phyloP scores from a whole-genome alignment of 1,140 invertebrate genomes.

The Heliconius congener region DNA sequence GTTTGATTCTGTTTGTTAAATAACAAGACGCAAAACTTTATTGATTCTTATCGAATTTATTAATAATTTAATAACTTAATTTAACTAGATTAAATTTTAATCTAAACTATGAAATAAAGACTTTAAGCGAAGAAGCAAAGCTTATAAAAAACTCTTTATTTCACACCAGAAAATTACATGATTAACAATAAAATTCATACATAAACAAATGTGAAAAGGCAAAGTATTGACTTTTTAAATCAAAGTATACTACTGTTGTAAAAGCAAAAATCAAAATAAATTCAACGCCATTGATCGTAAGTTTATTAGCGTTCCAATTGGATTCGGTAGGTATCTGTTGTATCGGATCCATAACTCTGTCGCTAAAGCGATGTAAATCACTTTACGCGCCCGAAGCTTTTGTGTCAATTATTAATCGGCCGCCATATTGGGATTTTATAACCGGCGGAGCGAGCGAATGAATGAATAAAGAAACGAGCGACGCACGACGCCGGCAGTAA shows the following conservation, averaged over 20 bases:
- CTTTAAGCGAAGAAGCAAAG: background rate
- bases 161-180: no score
- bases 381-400: constrained; percentile 24
- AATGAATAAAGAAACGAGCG: constrained; percentile 36
- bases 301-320: constrained; percentile 26
- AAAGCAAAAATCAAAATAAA: background rate
- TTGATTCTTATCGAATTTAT: no score
- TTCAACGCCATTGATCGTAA: constrained; percentile 6
- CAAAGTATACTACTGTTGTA: background rate
- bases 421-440: constrained; percentile 28
- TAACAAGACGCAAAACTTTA: no score
- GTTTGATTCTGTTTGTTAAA: no score
- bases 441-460: constrained; percentile 28
- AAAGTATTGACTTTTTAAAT: background rate
- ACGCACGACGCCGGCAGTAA: constrained; percentile 35
- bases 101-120: no score
- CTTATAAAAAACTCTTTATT: background rate
- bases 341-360: constrained; percentile 24
- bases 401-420: constrained; percentile 29
- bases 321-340: constrained; percentile 20
- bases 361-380: constrained; percentile 21
- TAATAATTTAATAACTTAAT: no score
- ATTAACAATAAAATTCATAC: no score
- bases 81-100: no score
- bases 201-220: no score